phyloP scores from a whole-genome alignment of 2,888 invertebrate genomes.

The Isotomurus palustris region DNA sequence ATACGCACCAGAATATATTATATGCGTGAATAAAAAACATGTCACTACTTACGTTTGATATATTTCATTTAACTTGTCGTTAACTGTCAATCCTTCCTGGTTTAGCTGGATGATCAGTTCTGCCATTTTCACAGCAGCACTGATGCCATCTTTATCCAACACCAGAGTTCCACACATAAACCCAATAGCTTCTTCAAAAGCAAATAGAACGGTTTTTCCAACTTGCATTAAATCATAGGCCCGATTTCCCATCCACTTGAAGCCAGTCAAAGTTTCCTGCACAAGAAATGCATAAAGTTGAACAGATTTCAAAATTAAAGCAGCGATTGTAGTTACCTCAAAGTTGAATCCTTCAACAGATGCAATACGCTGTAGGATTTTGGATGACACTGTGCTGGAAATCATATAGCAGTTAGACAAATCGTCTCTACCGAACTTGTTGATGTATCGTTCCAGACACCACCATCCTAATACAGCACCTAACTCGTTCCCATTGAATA shows the following conservation, averaged over 20 bases:
- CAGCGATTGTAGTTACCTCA: too few relatives aligned
- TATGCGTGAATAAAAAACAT: background rate
- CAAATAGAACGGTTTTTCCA: slow-evolving; percentile 78
- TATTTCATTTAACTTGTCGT: slow-evolving; percentile 62
- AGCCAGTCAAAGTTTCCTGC: slow-evolving; percentile 95
- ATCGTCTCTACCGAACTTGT: slow-evolving; percentile 46
- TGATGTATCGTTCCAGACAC: slow-evolving; percentile 62
- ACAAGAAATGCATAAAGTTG: too few relatives aligned
- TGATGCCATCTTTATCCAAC: slow-evolving; percentile 94
- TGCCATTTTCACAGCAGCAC: slow-evolving; percentile 74
- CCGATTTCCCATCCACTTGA: slow-evolving; percentile 98
- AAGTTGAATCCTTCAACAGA: slow-evolving; percentile 69
- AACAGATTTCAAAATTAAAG: background rate
- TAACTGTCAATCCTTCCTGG: slow-evolving; percentile 52
- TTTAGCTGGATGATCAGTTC: slow-evolving; percentile 69
- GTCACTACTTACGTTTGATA: slow-evolving; percentile 60
- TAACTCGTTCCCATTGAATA: slow-evolving; percentile 92
- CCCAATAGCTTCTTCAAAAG: slow-evolving; percentile 98
- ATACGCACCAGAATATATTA: slow-evolving; percentile 17
- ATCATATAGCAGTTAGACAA: slow-evolving; percentile 50
- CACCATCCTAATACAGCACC: slow-evolving; percentile 95
- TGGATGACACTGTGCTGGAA: slow-evolving; percentile 93
- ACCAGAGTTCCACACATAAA: slow-evolving; percentile 89
- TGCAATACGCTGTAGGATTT: slow-evolving; percentile 80
- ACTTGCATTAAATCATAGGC: slow-evolving; percentile 65